phyloP scores from a whole-genome alignment of 2,888 invertebrate genomes.

The Ennomos fuscantarius region DNA sequence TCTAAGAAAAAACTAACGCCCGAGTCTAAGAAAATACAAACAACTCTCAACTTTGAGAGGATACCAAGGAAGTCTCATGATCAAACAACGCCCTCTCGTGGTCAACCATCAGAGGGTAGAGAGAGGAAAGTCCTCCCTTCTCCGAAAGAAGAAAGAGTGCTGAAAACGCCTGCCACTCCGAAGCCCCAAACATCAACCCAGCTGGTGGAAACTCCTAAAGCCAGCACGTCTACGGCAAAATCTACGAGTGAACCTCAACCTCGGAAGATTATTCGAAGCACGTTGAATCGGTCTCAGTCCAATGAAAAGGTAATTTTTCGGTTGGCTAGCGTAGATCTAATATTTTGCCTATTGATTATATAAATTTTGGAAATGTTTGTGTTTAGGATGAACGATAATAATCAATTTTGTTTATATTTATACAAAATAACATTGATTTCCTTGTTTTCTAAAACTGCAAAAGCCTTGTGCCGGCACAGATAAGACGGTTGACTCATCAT shows the following conservation, averaged over 20 bases:
- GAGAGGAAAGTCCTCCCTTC: slow-evolving; percentile 50
- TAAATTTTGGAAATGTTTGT: too few species aligned
- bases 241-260: slow-evolving; percentile 59
- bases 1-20: slow-evolving; percentile 59
- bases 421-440: too few species aligned
- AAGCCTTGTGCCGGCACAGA: background rate
- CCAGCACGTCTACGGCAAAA: slow-evolving; percentile 61
- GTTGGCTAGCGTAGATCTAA: too few species aligned
- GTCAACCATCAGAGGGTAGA: slow-evolving; percentile 51
- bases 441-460: background rate
- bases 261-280: slow-evolving; percentile 56
- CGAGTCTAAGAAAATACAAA: slow-evolving; percentile 73
- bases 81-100: slow-evolving; percentile 46
- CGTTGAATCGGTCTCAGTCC: slow-evolving; percentile 59
- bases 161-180: slow-evolving; percentile 48
- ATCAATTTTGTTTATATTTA: too few species aligned
- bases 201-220: slow-evolving; percentile 62
- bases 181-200: slow-evolving; percentile 42
- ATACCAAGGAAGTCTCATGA: slow-evolving; percentile 65
- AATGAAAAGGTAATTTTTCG: slow-evolving; percentile 65
- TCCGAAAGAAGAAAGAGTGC: slow-evolving; percentile 57
- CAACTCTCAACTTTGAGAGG: slow-evolving; percentile 77
- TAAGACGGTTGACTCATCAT: slow-evolving; percentile 19
- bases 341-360: too few species aligned
- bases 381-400: too few species aligned